Base-by-base conservation (phyloP, 2,888 invertebrate species). In the Petrolisthes manimaculis region DNA sequence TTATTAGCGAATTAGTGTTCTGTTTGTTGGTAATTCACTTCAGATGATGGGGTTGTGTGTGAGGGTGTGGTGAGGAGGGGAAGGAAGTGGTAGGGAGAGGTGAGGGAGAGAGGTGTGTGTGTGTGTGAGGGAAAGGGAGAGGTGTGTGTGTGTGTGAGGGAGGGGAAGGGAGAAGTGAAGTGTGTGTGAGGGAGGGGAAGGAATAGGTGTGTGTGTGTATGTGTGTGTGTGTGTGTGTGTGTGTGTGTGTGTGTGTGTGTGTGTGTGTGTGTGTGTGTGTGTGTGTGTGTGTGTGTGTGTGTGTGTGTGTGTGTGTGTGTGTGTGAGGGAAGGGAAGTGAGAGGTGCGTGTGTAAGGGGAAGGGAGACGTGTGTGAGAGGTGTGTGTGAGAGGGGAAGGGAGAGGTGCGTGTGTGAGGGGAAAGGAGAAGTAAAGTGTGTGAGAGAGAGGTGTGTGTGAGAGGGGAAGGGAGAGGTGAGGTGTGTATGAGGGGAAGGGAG, bases 151-250 rank as follows among this genome's bases (percentile, higher is more conserved):
- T 12, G 77, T 24, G 12, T 5, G 37, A 24, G 77, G 37, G 77
- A 24, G 77, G 12, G 37, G 37, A 37, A 37, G 37, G 37, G 12
- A 37, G 24, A 77, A 24, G 77, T 77, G 24, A 9, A 14, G n/a
- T 5, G 37, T 21, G 77, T 21, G 21, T 21, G 8, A 77, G 77
- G 12, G 37, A 77, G 12, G 5, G 37, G 77, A 24, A 37, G 77
- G 5, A 24, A 24, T 4, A 24, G 77, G 77, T 77, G 77, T 77
- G 77, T 77, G 77, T 77, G 77, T 51, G 77, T 77, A 51, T 77
- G 77, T 77, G 77, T 77, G 77, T 75, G 75, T 75, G 75, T 77
- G 77, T 77, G 77, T 77, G 77, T 77, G 77, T 77, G 77, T 77
- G 77, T 77, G 77, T 77, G 77, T 77, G 77, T 77, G 77, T 77